Base-by-base conservation (phyloP, 2,888 invertebrate genomes). In the Caenorhabditis plicata region DNA sequence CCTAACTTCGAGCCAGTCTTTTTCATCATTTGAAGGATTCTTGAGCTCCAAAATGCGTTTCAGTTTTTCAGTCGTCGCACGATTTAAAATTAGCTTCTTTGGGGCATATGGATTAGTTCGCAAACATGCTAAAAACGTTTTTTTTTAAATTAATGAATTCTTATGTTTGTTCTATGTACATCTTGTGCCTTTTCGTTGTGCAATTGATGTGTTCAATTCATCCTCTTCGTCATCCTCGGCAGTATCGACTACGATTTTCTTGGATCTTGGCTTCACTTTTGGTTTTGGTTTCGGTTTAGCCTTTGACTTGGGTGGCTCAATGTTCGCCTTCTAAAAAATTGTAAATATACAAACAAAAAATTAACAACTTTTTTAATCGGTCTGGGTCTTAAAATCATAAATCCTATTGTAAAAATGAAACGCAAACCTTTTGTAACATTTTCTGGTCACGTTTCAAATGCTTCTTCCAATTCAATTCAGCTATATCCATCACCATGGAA, bases 1-100 rank as follows among this genome's bases (percentile, higher is more conserved):
- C 5, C 43, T n/a, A 0, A 57, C 51, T 39, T 57, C 51, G n/a
- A 13, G 25, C 57, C 57, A 57, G 15, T 51, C 51, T 3, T 26
- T 32, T 7, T 42, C 20, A 5, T 19, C 22, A 0, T 23, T 44
- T 5, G 51, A 22, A 13, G 57, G 57, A 19, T 57, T 57, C 25
- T 51, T 57, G 39, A 51, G 7, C 5, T 43, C 47, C 20, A 57
- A 51, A 3, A 50, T 27, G 7, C 29, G 46, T 32, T 31, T 46
- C 47, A 57, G 17, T 32, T 42, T 35, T n/a, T n/a, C n/a, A n/a
- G n/a, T n/a, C n/a, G n/a, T n/a, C n/a, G n/a, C n/a, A n/a, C n/a
- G n/a, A n/a, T n/a, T n/a, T n/a, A n/a, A n/a, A n/a, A n/a, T n/a
- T n/a, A n/a, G n/a, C n/a, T n/a, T n/a, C n/a, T n/a, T n/a, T n/a